Conservation (phyloP, 2,113 vertebrate genomes). For the Craseonycteris thonglongyai region DNA sequence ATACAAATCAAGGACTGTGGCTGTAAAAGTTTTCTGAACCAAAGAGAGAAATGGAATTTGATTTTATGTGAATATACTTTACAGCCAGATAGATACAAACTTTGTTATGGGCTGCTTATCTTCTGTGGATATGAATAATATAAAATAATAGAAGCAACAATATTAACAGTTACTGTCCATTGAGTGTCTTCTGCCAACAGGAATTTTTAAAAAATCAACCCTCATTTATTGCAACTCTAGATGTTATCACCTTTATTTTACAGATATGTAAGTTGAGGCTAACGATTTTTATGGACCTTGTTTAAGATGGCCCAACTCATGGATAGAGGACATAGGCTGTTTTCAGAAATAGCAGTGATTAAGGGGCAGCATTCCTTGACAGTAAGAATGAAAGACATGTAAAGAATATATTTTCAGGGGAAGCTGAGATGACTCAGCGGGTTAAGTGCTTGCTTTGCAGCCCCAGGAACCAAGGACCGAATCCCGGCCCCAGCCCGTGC, state of each 20-base stretch:
- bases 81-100: neutral
- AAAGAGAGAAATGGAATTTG: neutral
- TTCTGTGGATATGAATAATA: neutral
- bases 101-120: neutral
- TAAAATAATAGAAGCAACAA: neutral
- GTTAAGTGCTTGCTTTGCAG: too few species aligned
- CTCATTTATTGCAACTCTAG: neutral
- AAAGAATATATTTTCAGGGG: neutral
- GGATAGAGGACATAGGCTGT: neutral
- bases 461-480: too few species aligned
- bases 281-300: neutral
- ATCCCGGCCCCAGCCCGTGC: too few species aligned
- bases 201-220: rapidly evolving
- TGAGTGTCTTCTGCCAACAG: neutral
- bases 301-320: neutral
- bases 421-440: too few species aligned
- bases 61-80: neutral
- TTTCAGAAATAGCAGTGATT: neutral
- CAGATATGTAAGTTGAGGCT: neutral
- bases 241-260: neutral
- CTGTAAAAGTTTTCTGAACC: conserved; percentile 26
- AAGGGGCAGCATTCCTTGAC: neutral
- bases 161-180: too few species aligned
- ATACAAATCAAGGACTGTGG: neutral
- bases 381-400: neutral